Evolutionary conservation across 2,888 invertebrate genomes (phyloP).

Genomic region (Apamea anceps): DNA sequence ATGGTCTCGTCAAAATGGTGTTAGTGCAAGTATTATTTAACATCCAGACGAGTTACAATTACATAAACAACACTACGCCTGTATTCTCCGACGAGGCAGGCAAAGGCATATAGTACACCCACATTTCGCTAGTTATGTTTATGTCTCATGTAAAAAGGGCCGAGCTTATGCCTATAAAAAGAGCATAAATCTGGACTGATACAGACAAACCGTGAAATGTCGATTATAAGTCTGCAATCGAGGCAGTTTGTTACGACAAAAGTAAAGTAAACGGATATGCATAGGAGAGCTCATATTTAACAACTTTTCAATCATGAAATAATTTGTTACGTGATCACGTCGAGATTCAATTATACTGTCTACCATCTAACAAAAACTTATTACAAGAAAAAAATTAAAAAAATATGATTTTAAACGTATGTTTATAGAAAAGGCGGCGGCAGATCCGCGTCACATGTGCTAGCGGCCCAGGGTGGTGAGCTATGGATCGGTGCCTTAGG

Average conservation of each 20-base stretch:
- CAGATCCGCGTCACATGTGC: slow-evolving; percentile 97
- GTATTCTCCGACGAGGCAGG: not conserved
- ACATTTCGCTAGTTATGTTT: not conserved
- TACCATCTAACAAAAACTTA: not conserved
- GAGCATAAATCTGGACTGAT: not conserved
- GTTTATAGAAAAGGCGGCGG: slow-evolving; percentile 92
- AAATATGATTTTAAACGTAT: not conserved
- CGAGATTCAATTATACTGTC: not conserved
- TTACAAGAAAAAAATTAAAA: not conserved
- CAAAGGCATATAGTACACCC: not conserved
- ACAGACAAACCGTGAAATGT: not conserved
- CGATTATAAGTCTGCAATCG: not conserved
- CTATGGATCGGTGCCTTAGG: slow-evolving; percentile 98
- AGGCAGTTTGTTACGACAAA: not conserved
- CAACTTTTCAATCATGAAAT: not conserved
- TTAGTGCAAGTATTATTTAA: not conserved
- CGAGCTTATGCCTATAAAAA: not conserved
- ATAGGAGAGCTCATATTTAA: no score
- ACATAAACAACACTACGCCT: not conserved
- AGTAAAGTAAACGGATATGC: not conserved
- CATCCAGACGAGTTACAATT: not conserved
- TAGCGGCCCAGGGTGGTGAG: slow-evolving; percentile 98
- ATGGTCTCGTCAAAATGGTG: not conserved
- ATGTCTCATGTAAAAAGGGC: not conserved
- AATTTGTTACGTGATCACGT: not conserved